Base-by-base conservation (phyloP, 2,797 vertebrate genomes). In the Megalops cyprinoides region DNA sequence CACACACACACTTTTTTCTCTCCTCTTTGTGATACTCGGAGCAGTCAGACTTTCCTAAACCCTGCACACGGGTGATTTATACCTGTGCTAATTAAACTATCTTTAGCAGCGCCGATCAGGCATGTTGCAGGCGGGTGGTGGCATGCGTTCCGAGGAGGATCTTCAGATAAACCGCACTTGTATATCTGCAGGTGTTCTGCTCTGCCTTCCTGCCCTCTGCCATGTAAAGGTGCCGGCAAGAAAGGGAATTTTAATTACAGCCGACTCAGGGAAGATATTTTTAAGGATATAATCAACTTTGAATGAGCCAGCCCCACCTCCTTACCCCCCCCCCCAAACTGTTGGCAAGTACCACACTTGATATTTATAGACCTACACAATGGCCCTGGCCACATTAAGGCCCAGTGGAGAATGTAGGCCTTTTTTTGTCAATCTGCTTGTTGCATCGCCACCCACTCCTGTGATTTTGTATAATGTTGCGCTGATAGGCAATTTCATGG, bases 31-130 rank as follows among this genome's bases (percentile, higher is more conserved):
- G 89, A 89, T 86, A 87, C 88, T 91, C 78, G 86, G 58, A 44
- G 56, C 25, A 31, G 53, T 34, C 18, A 18, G 31, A 88, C 86
- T 86, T 89, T 86, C 0, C 1, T 73, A 58, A 89, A 86, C 85
- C 86, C 85, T 90, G 89, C 88, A 86, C 85, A 88, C n/a, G 90
- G 89, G 86, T 91, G 92, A 93, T 91, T 92, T 91, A 91, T 92
- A 89, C 87, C 87, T 86, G 83, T 69, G 83, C 91, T 92, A 91
- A 91, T 91, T 87, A 88, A 74, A 49, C 31, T 49, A 76, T 67
- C 58, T 76, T 28, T 67, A 51, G n/a, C 48, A 4, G 23, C 25
- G 49, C 90, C 58, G 90, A 86, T 84, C 79, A 81, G 88, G 89
- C 90, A 84, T 92, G 89, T 87, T 87, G 6, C 14, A 12, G 77